These are phyloP conservation scores for Noctuana brunneofusca DNA, from an alignment of 2,888 invertebrate genomes.

Conservation along the genomic window DNA sequence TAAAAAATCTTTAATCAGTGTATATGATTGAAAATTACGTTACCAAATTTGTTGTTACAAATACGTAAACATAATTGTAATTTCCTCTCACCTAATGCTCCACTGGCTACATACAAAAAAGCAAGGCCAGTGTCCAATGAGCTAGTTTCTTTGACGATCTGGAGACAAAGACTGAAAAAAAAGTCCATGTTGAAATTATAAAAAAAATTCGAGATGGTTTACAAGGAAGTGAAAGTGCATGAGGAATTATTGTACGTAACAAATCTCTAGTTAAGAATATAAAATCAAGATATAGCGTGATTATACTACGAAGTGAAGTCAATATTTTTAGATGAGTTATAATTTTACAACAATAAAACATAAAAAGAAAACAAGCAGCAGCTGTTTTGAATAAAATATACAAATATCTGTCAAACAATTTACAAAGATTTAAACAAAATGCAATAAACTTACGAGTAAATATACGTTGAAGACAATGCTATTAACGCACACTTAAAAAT, in stretches of 20 bases:
- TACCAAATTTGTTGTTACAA: neutral
- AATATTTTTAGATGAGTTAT: no score
- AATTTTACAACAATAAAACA: no score
- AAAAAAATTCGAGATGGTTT: slow-evolving; percentile 34
- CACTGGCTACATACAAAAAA: slow-evolving; percentile 73
- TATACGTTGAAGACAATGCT: slow-evolving; percentile 65
- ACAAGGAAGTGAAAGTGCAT: slow-evolving; percentile 46
- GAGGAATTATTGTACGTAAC: neutral
- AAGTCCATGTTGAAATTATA: slow-evolving; percentile 21
- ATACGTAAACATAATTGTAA: neutral
- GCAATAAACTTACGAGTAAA: slow-evolving; percentile 66
- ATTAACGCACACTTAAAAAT: slow-evolving; percentile 72
- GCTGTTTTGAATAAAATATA: neutral
- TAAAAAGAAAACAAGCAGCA: neutral
- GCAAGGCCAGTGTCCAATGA: slow-evolving; percentile 73
- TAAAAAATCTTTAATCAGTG: neutral
- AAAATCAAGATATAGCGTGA: neutral
- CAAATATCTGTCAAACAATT: neutral
- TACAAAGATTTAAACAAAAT: neutral
- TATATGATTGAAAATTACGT: neutral
- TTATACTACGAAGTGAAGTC: no score
- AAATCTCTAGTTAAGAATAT: neutral
- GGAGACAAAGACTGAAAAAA: slow-evolving; percentile 68
- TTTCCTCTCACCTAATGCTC: slow-evolving; percentile 73
- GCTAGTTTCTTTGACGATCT: slow-evolving; percentile 68